Base-by-base conservation (phyloP, 2,797 vertebrate species). In the Sebastes nivosus region DNA sequence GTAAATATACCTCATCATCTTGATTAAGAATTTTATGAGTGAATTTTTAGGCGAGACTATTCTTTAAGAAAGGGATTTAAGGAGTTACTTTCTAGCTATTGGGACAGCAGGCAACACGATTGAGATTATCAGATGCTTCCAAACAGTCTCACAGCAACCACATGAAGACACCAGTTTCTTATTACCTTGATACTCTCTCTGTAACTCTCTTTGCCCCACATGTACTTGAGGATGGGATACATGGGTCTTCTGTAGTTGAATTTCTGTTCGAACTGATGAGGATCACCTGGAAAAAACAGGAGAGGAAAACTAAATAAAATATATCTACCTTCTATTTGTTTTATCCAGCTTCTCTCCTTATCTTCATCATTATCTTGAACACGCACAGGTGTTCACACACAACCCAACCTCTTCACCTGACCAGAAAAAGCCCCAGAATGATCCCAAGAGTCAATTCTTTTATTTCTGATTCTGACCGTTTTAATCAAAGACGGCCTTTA, bases 181-280 rank as follows among this genome's bases (percentile, higher is more conserved):
- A 84, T 94, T 83, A 98, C 99, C 97, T 99, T 99, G 55, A 99
- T 96, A 88, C 98, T 99, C 69, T 98, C 96, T 86, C 94, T 96
- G 84, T 99, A 99, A 24, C 84, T 92, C 1, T 97, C 97, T 7
- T 97, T 97, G 50, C 93, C 96, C 99, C 98, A 99, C 98, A 99
- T 99, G 90, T 98, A 99, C 87, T 96, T 97, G 69, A 99, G 96
- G 89, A 99, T 99, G 54, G 99, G 98, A 87, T 99, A 99, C 99
- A 99, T 99, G 61, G 99, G 98, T 16, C 99, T 96, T 61, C 99
- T 97, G 87, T 99, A 99, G 95, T 99, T 99, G 92, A 99, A 99
- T 93, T 99, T 99, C 93, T 99, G 99, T 85, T 99, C 99, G 92
- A 99, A 99, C 86, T 99, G 99, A 95, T 99, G 98, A 4, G 98